A percentile compares a stretch with the other conserved stretches of the same genome.
These are phyloP conservation scores for Trematomus bernacchii DNA, from an alignment of 2,797 vertebrate genomes.

Conservation along the genomic window DNA sequence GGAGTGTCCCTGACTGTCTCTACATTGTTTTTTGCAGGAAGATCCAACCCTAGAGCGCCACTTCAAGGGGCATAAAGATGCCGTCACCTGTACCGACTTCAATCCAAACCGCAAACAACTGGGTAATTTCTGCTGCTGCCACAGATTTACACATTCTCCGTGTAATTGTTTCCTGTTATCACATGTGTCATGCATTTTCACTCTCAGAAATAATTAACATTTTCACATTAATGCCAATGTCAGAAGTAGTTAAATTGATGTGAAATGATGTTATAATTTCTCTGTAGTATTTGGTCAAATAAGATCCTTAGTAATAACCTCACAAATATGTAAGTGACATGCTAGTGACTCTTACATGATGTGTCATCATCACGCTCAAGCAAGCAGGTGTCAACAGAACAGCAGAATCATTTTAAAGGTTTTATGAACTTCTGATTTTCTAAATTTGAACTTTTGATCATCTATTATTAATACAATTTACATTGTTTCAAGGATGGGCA, in stretches of 20 bases:
- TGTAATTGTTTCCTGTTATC: not conserved
- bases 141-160: not conserved
- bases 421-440: no score
- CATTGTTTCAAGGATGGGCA: not conserved
- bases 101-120: conserved; percentile 83
- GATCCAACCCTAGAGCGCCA: conserved; percentile 83
- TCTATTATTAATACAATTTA: not conserved
- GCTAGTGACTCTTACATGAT: not conserved
- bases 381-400: no score
- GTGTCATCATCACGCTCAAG: not conserved
- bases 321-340: not conserved
- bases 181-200: not conserved
- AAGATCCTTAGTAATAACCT: not conserved
- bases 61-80: conserved; percentile 85
- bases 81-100: conserved; percentile 85
- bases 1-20: not conserved
- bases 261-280: not conserved
- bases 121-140: conserved; percentile 66
- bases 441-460: no score
- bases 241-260: not conserved
- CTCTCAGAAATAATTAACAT: not conserved
- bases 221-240: not conserved
- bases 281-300: no score
- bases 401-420: not conserved
- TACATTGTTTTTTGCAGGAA: conserved; percentile 72